phyloP scores from a whole-genome alignment of 1,140 invertebrate genomes.

The Sminthurides bifidus region DNA sequence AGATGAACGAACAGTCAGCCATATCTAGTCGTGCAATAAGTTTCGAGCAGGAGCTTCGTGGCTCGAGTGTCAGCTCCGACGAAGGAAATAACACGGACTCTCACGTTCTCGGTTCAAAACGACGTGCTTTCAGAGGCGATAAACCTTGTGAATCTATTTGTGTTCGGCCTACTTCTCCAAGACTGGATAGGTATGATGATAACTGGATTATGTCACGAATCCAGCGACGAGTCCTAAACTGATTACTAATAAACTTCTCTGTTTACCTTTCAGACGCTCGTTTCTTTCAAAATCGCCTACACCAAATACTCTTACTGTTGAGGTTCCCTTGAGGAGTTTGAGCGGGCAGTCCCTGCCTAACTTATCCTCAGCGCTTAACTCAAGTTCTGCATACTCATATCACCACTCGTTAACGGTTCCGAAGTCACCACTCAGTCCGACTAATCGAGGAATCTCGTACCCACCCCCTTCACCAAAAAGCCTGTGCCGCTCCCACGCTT shows the following conservation, averaged over 20 bases:
- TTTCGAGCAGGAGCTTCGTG: constrained; percentile 44
- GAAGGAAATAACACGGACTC: constrained; percentile 38
- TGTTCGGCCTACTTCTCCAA: constrained; percentile 30
- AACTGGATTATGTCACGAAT: not conserved
- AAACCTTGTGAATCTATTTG: constrained; percentile 13
- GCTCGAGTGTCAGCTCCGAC: constrained; percentile 48
- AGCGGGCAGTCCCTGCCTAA: constrained; percentile 62
- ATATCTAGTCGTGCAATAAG: constrained; percentile 44
- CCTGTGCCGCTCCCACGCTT: constrained; percentile 51
- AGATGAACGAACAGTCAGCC: constrained; percentile 52
- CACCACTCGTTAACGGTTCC: constrained; percentile 37
- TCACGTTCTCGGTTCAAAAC: constrained; percentile 1
- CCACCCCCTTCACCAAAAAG: constrained; percentile 62
- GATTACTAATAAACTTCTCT: not conserved
- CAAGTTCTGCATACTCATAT: constrained; percentile 35
- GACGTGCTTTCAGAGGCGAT: constrained; percentile 25
- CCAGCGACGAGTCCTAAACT: too few species aligned
- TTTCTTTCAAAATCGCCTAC: constrained; percentile 37
- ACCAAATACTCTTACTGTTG: constrained; percentile 61
- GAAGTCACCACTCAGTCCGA: constrained; percentile 26
- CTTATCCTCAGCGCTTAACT: constrained; percentile 45
- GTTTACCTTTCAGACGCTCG: constrained; percentile 34
- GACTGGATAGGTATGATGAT: constrained; percentile 28
- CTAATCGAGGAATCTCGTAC: constrained; percentile 54
- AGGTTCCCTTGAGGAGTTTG: constrained; percentile 48